These are phyloP conservation scores for Apis florea DNA, from an alignment of 1,140 invertebrate genomes.

Conservation along the genomic window DNA sequence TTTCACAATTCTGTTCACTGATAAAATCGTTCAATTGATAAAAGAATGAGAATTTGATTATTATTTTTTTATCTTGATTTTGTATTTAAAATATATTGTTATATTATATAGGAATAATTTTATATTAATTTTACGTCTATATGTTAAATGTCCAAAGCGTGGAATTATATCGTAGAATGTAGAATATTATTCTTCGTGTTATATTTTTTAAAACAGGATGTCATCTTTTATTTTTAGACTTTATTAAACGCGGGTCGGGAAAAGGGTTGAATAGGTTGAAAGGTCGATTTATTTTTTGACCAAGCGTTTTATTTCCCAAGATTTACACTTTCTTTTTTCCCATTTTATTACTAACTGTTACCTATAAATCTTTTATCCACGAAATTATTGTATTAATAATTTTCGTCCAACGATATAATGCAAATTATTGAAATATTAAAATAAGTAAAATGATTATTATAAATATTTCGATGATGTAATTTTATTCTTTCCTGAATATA, in stretches of 20 bases:
- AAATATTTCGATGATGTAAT: neutral
- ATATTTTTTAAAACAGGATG: neutral
- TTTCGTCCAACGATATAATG: neutral
- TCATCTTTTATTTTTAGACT: constrained; percentile 8
- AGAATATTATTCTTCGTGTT: neutral
- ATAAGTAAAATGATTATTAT: no score
- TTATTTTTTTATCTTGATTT: no score
- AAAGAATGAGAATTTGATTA: no score
- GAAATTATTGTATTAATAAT: neutral
- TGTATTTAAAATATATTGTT: no score
- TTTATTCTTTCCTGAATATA: neutral
- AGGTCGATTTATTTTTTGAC: constrained; percentile 4
- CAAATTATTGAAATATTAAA: neutral
- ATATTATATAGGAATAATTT: no score
- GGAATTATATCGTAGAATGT: neutral
- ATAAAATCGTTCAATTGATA: no score
- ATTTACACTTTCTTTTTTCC: neutral
- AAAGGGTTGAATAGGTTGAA: constrained; percentile 1
- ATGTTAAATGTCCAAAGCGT: no score
- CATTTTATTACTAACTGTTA: neutral
- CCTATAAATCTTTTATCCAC: no score
- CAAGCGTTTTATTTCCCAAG: neutral
- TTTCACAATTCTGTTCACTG: no score
- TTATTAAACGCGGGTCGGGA: neutral
- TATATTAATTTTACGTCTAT: no score